These are phyloP conservation scores for Anolis apletophallus DNA, from an alignment of 2,797 vertebrate genomes.

Conservation along the genomic window DNA sequence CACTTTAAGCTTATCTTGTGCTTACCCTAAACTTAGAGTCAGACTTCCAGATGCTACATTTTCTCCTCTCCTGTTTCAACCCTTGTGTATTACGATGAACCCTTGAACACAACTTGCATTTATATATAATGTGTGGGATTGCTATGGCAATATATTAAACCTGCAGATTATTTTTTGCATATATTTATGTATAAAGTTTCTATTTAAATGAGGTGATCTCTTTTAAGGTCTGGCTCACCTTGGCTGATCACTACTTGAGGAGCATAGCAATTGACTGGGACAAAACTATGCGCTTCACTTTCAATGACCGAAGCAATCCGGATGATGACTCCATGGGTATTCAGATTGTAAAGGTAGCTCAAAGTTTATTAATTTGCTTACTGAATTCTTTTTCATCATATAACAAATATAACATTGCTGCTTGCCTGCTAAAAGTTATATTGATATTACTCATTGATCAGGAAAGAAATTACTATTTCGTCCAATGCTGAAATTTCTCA, in stretches of 20 bases:
- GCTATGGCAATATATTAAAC: background rate
- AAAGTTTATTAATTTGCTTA: background rate
- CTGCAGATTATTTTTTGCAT: background rate
- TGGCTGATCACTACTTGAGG: slow-evolving; percentile 96
- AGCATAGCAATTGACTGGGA: slow-evolving; percentile 99
- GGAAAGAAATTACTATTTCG: background rate
- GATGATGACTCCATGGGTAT: slow-evolving; percentile 98
- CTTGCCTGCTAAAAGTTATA: background rate
- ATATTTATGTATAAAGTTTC: background rate
- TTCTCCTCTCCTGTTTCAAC: background rate
- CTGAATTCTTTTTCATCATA: background rate
- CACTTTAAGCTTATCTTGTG: no score
- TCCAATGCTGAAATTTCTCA: background rate
- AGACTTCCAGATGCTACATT: no score
- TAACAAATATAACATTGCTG: background rate
- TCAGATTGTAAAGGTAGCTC: slow-evolving; percentile 95
- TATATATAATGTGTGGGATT: background rate
- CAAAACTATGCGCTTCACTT: slow-evolving; percentile 98
- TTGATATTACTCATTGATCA: background rate
- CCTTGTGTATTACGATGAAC: background rate
- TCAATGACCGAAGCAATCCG: slow-evolving; percentile 98
- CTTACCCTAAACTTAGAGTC: no score
- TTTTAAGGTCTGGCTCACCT: slow-evolving; percentile 93
- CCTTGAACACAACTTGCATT: background rate
- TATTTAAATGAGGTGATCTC: slow-evolving; percentile 17